Percentiles rank a stretch among this genome's conserved stretches.
Evolutionary conservation across 2,888 invertebrate genomes (phyloP).

Genomic region (Athalia rosae): DNA sequence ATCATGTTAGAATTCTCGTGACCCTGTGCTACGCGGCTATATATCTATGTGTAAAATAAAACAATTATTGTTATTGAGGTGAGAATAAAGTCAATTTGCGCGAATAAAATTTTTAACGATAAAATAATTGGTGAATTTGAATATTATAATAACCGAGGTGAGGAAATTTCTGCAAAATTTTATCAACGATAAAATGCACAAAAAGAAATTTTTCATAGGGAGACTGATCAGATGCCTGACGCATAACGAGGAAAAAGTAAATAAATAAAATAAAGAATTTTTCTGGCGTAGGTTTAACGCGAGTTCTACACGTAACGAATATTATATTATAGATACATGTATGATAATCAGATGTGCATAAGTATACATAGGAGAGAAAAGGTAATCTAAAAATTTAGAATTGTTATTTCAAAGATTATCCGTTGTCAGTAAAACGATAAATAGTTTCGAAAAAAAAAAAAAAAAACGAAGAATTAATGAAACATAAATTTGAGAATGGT

Average conservation of each 20-base stretch:
- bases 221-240: background rate
- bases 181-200: background rate
- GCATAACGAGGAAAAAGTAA: no score
- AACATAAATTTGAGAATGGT: background rate
- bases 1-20: no score
- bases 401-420: slow-evolving; percentile 12
- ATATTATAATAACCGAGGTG: no score
- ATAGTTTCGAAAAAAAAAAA: background rate
- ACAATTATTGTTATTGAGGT: no score
- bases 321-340: background rate
- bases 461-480: background rate
- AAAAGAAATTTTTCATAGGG: background rate
- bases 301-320: no score
- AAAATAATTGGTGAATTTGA: no score
- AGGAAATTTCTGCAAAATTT: background rate
- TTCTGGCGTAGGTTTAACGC: no score
- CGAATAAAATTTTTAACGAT: background rate
- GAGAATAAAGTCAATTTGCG: background rate
- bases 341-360: slow-evolving; percentile 11
- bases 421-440: slow-evolving; percentile 17
- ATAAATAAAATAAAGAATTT: no score
- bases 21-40: no score
- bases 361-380: background rate
- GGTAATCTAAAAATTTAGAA: background rate
- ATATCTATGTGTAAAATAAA: no score